These are phyloP conservation scores for Dugesia japonica DNA, from an alignment of 2,888 invertebrate species.

Conservation along the genomic window DNA sequence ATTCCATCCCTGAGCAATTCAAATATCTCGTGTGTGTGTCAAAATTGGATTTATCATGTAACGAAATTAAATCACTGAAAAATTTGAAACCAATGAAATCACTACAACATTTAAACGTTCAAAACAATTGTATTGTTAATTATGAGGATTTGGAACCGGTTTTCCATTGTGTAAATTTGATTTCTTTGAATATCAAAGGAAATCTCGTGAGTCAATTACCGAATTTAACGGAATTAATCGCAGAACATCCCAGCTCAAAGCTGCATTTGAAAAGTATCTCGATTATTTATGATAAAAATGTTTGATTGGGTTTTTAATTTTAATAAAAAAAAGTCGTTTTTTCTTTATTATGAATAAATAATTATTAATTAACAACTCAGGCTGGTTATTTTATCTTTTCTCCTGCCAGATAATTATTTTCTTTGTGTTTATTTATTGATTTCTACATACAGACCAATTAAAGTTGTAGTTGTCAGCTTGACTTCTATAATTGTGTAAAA, in stretches of 20 bases:
- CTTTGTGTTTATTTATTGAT: too few relatives aligned
- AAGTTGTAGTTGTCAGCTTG: too few relatives aligned
- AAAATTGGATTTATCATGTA: slow-evolving; percentile 6
- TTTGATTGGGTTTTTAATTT: background rate
- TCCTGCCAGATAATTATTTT: too few relatives aligned
- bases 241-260: slow-evolving; percentile 12
- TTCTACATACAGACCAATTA: too few relatives aligned
- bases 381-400: too few relatives aligned
- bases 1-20: slow-evolving; percentile 16
- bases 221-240: slow-evolving; percentile 12
- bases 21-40: slow-evolving; percentile 21
- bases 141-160: slow-evolving; percentile 24
- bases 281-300: slow-evolving; percentile 21
- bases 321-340: background rate
- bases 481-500: too few relatives aligned
- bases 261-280: background rate
- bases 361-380: too few relatives aligned
- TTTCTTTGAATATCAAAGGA: slow-evolving; percentile 17
- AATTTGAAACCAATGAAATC: background rate
- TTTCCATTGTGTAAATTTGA: background rate
- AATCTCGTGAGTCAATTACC: slow-evolving; percentile 17
- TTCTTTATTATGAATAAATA: too few relatives aligned
- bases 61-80: background rate
- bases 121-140: background rate
- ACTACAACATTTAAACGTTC: slow-evolving; percentile 23